Evolutionary conservation across 2,888 invertebrate genomes (phyloP).

Genomic region (Lumbricus terrestris): DNA sequence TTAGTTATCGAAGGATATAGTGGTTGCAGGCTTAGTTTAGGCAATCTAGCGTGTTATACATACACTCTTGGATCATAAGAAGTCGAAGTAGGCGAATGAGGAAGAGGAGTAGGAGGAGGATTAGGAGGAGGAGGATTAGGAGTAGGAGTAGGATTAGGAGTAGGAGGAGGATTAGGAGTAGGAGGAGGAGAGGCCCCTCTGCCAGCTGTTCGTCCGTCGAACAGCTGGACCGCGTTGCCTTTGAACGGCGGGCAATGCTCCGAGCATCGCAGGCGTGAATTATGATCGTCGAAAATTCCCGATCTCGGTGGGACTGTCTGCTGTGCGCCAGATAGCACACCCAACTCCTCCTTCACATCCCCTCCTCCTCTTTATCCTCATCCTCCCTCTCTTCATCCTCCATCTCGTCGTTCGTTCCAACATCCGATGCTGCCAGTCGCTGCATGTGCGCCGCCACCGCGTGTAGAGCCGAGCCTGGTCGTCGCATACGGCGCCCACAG

Average conservation of each 20-base stretch:
- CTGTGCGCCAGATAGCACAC: background rate
- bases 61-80: background rate
- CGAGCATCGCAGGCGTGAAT: conserved; percentile 14
- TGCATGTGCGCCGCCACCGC: background rate
- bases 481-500: background rate
- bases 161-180: background rate
- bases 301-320: conserved; percentile 13
- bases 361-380: background rate
- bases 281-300: conserved; percentile 13
- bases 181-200: background rate
- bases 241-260: conserved; percentile 3
- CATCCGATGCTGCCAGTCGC: background rate
- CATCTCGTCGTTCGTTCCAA: background rate
- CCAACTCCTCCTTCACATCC: background rate
- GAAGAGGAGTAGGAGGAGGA: background rate
- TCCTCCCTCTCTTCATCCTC: too few species aligned
- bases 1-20: background rate
- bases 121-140: background rate
- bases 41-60: background rate
- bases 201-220: background rate
- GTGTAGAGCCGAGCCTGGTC: background rate
- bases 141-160: background rate
- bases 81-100: background rate
- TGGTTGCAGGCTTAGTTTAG: background rate
- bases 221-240: background rate